Base-by-base conservation (phyloP, 2,888 invertebrate genomes). In the Eupithecia pulchellata region DNA sequence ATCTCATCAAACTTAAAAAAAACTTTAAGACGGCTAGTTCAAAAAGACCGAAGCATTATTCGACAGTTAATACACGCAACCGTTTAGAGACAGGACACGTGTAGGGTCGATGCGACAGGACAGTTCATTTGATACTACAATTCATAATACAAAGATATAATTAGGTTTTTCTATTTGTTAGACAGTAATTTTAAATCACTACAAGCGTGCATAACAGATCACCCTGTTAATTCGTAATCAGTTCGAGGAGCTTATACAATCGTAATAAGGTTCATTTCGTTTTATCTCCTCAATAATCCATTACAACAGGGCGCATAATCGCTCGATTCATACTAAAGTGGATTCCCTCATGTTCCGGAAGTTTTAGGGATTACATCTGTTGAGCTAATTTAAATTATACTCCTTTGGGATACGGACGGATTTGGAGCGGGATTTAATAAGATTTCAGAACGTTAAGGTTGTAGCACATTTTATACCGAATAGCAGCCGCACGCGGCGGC, bases 391-490 rank as follows among this genome's bases (percentile, higher is more conserved):
- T 72, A 34, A 25, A 65, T 47, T 36, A 2, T 68, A 72, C 62
- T 68, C 72, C 42, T 27, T 65, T 2, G 72, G 57, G 65, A 67
- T 55, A 71, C 0, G 27, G 71, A 52, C 55, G 27, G 30, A n/a
- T 67, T 61, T 61, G 61, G 64, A 64, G 14, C 60, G 52, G 52
- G 52, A 52, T 52, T 25, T 52, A 52, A 47, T 20, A 8, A 20
- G 47, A 47, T 47, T 47, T 13, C 25, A 13, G 25, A 20, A 52
- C 52, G n/a, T 20, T 3, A 52, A 52, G 9, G 20, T 52, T 25
- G 52, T 4, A 52, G 25, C 52, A 52, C 52, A 52, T 52, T 20
- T n/a, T 25, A 52, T 52, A 25, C 52, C 25, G 11, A 20, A 25
- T 9, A 11, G 20, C 4, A n/a, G 5, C 20, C 11, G 20, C 11